Base-by-base conservation (phyloP, 2,113 vertebrate species). In the Martes martes region DNA sequence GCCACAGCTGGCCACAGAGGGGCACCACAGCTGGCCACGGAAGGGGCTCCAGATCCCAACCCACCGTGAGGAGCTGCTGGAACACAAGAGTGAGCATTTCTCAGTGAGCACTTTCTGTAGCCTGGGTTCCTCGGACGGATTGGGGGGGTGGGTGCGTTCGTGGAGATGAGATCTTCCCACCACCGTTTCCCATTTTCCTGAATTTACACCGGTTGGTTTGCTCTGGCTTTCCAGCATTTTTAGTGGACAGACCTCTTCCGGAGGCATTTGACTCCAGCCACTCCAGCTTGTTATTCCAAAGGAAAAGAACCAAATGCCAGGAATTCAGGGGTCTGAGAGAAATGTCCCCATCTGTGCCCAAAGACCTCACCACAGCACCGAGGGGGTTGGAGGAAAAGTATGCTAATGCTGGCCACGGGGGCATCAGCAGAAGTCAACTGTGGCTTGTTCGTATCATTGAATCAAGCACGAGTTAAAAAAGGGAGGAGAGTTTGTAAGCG, bases 81-180 rank as follows among this genome's bases (percentile, higher is more conserved):
- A 24, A 67, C 16, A 2, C 6, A 0, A 14, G 3, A 5, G 57
- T 23, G n/a, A 67, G 59, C 14, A 0, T 47, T 14, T 33, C 87
- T 26, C 0, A 10, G 97, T 93, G 82, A 95, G 97, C 89, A 2
- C 55, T 33, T 0, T 1, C 28, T n/a, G 52, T 6, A 39, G 16
- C 5, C 33, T 3, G 0, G 19, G 67, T 9, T 28, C 42, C 7
- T 6, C 0, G 2, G 4, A 0, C 3, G n/a, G 39, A 6, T 0
- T 2, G n/a, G 6, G 42, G 42, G 59, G 13, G 36, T 21, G 79
- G 57, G 21, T 8, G 21, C 9, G 7, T 13, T 14, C 21, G 0
- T 1, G 16, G 23, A 18, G 69, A 28, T 15, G 13, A 28, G 74
- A 19, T 13, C 1, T 14, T 59, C 67, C 47, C 26, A 1, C 1